phyloP scores from a whole-genome alignment of 2,888 invertebrate genomes.

The Aleiodes alternator region DNA sequence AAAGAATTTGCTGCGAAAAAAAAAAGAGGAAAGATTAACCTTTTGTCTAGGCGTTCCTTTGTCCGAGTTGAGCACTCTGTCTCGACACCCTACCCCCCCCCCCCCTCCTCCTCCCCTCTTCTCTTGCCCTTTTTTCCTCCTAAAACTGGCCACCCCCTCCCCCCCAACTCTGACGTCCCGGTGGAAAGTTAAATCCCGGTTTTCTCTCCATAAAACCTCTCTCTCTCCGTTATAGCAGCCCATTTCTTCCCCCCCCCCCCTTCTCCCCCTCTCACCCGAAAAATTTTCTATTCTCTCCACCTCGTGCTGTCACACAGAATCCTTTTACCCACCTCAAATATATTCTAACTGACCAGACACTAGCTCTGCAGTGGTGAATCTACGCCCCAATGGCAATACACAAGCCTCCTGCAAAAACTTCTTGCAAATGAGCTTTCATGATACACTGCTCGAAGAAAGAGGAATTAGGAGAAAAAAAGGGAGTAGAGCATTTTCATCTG shows the following conservation, averaged over 20 bases:
- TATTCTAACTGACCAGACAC: constrained; percentile 33
- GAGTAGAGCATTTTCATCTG: no score
- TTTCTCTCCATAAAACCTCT: constrained; percentile 41
- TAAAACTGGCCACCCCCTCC: constrained; percentile 44
- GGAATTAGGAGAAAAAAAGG: no score
- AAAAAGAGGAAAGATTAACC: constrained; percentile 71
- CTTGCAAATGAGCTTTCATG: constrained; percentile 35
- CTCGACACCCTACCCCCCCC: constrained; percentile 73
- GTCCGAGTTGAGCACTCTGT: constrained; percentile 71
- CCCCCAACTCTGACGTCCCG: constrained; percentile 37
- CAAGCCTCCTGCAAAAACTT: constrained; percentile 10
- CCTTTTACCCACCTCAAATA: constrained; percentile 33
- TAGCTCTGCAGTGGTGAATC: constrained; percentile 10
- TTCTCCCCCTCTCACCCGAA: not conserved
- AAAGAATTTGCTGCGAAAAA: constrained; percentile 14
- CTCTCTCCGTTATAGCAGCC: constrained; percentile 15
- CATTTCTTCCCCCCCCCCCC: constrained; percentile 26
- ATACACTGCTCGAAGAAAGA: constrained; percentile 15
- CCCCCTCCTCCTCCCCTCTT: constrained; percentile 52
- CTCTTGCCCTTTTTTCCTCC: constrained; percentile 34
- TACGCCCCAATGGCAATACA: constrained; percentile 28
- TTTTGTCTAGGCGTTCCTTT: constrained; percentile 72
- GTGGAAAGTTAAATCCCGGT: constrained; percentile 65
- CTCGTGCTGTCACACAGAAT: constrained; percentile 5
- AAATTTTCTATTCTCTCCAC: constrained; percentile 24